Percentiles rank a stretch among this genome's conserved stretches.
These are phyloP conservation scores for Podargus strigoides DNA, from an alignment of 2,797 vertebrate species.

Conservation along the genomic window DNA sequence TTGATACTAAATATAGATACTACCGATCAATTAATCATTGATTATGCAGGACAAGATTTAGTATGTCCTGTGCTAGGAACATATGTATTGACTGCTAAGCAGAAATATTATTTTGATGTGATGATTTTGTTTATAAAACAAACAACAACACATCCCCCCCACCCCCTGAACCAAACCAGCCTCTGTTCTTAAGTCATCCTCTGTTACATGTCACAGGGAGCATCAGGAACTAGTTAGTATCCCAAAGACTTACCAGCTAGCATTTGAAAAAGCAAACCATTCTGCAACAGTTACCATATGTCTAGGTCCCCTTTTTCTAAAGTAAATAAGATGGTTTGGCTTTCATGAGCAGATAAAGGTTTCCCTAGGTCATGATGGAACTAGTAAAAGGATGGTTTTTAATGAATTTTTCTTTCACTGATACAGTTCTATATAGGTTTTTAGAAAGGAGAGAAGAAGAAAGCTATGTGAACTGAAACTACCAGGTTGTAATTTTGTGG, in stretches of 20 bases:
- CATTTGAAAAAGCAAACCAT: not conserved
- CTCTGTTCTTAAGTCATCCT: not conserved
- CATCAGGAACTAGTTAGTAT: not conserved
- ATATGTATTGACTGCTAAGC: not conserved
- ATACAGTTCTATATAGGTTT: not conserved
- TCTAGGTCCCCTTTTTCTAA: not conserved
- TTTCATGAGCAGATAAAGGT: not conserved
- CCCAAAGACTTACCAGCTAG: not conserved
- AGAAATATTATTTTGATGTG: not conserved
- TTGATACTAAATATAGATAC: not conserved
- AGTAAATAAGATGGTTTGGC: not conserved
- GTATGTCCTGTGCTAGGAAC: not conserved
- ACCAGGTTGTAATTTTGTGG: constrained; percentile 26
- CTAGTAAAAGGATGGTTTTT: not conserved
- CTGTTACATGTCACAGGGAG: not conserved
- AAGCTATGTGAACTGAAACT: not conserved
- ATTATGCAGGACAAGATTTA: not conserved
- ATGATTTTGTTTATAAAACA: not conserved
- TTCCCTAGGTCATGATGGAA: not conserved
- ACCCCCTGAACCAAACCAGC: not conserved
- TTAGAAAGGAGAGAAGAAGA: not conserved
- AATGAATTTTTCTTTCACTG: not conserved
- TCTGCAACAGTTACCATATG: not conserved
- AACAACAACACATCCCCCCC: no score
- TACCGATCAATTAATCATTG: not conserved